phyloP scores from a whole-genome alignment of 92 coral and sea anemone genomes.

The Phenganax stokvisi region DNA sequence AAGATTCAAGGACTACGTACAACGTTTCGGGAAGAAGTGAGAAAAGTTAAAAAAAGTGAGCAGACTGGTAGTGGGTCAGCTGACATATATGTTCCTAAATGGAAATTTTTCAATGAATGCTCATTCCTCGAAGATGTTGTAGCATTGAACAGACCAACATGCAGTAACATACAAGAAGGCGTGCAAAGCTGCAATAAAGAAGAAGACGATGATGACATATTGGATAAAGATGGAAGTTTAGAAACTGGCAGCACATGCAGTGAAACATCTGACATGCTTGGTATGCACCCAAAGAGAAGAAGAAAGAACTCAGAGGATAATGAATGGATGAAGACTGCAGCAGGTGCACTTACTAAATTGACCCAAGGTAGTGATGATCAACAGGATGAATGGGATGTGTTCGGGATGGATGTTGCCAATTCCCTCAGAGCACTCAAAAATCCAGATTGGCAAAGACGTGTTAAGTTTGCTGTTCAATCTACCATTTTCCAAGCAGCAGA shows the following conservation, averaged over 20 bases:
- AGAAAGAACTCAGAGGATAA: neutral
- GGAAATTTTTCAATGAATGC: slow-evolving; percentile 15
- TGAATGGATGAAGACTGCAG: neutral
- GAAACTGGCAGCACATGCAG: neutral
- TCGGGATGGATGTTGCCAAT: neutral
- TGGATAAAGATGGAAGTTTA: neutral
- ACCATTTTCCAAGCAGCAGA: neutral
- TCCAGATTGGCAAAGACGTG: neutral
- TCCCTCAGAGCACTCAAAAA: neutral
- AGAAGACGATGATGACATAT: neutral
- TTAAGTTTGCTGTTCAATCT: neutral
- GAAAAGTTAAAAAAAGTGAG: slow-evolving; percentile 1
- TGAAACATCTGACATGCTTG: neutral
- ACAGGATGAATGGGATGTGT: neutral
- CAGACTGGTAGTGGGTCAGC: slow-evolving; percentile 5
- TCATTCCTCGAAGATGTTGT: slow-evolving; percentile 12
- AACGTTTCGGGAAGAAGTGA: slow-evolving; percentile 6
- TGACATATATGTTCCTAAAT: slow-evolving; percentile 12
- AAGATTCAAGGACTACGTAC: slow-evolving; percentile 17
- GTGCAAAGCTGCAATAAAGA: neutral
- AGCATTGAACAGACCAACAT: neutral
- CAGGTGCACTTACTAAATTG: neutral
- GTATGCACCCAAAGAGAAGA: neutral
- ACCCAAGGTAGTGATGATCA: neutral
- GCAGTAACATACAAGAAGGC: neutral